Evolutionary conservation across 2,113 vertebrate genomes (phyloP).

Genomic region (Caranx melampygus): DNA sequence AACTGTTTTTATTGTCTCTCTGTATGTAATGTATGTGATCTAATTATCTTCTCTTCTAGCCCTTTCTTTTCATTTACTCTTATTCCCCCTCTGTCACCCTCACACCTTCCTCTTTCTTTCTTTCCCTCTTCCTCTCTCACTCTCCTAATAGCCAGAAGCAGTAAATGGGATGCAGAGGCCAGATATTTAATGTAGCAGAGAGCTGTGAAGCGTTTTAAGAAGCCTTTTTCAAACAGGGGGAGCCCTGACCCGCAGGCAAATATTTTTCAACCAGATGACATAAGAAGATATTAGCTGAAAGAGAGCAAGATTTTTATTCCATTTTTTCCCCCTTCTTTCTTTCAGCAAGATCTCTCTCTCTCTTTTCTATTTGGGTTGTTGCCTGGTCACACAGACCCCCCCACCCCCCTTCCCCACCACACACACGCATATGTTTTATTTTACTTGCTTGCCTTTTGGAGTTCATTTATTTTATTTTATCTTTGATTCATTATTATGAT

Average conservation of each 20-base stretch:
- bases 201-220: conserved; percentile 80
- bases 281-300: conserved; percentile 80
- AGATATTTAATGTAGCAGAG: conserved; percentile 86
- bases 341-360: conserved; percentile 14
- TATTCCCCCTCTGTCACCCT: conserved; percentile 5
- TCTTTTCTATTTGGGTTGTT: conserved; percentile 62
- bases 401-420: conserved; percentile 12
- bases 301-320: conserved; percentile 58
- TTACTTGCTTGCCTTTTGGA: conserved; percentile 81
- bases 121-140: conserved; percentile 13
- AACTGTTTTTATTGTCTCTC: not conserved
- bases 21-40: not conserved
- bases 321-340: conserved; percentile 45
- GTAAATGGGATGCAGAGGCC: conserved; percentile 77
- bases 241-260: conserved; percentile 85
- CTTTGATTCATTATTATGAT: conserved; percentile 90
- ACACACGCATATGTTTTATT: conserved; percentile 79
- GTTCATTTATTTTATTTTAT: conserved; percentile 90
- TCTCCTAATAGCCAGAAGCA: conserved; percentile 76
- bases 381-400: conserved; percentile 47
- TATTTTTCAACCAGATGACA: conserved; percentile 86
- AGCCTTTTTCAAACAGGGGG: conserved; percentile 79
- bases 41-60: not conserved
- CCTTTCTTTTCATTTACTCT: conserved; percentile 1
- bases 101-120: not conserved